Base-by-base conservation (phyloP, 2,113 vertebrate species). In the Cyphomyrus plagiostoma region DNA sequence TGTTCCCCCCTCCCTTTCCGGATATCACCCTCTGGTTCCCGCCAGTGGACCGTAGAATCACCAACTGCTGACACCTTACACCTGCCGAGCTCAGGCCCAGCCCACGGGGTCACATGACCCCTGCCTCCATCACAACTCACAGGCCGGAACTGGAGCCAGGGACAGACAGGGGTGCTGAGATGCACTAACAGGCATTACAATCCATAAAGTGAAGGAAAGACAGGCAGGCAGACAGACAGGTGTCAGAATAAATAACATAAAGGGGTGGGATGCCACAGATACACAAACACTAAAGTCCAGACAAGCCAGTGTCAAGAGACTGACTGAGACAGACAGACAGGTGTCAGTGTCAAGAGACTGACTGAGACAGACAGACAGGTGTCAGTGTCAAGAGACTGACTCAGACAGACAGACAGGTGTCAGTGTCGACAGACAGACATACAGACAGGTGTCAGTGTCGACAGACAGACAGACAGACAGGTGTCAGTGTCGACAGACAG, bases 1-100 rank as follows among this genome's bases (percentile, higher is more conserved):
- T 3, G 19, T 10, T 5, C 45, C 45, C 39, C 42, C 74, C 74
- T 19, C 74, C 74, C 62, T 30, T 70, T 82, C 77, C 82, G 45
- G 86, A 21, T 90, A 89, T 92, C 91, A 92, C 91, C 91, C 92
- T 91, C 92, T 89, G 56, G 84, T 90, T 87, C 88, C 89, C 82
- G 89, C 89, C 92, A 93, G 89, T 85, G 70, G 89, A 92, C 92
- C 93, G 92, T 90, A 89, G 93, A 94, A 93, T 92, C 91, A 91
- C 91, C 3, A 92, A 89, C 90, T 93, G 93, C 91, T 91, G 90
- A 91, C 88, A 11, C 48, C 46, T 89, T 4, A 39, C 91, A 89
- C 91, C 92, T 90, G 91, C 92, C 93, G 93, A 90, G 92, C 91
- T 91, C 92, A n/a, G 9, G 66, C 26, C 45, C 70, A 0, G 23